A percentile compares a stretch with the other conserved stretches of the same genome.
phyloP scores from a whole-genome alignment of 2,113 vertebrate species.

The Hassar affinis region DNA sequence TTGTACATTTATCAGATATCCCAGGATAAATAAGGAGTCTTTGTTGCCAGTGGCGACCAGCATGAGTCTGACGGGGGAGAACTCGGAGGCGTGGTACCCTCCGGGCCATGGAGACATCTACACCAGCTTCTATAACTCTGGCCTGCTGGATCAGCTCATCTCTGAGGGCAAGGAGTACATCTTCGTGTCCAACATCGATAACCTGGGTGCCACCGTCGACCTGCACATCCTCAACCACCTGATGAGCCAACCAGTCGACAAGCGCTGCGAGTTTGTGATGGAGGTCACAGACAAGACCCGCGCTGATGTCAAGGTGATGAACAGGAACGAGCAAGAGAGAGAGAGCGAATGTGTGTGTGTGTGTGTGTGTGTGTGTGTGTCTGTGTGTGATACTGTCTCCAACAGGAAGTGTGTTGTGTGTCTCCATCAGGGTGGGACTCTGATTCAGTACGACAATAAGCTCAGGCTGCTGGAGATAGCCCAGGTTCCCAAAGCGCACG shows the following conservation, averaged over 20 bases:
- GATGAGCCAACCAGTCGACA: slow-evolving; percentile 86
- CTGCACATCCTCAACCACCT: slow-evolving; percentile 94
- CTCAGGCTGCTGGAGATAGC: slow-evolving; percentile 95
- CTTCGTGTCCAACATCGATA: slow-evolving; percentile 98
- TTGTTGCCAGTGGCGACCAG: slow-evolving; percentile 87
- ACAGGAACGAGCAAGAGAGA: neutral
- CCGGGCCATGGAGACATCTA: slow-evolving; percentile 96
- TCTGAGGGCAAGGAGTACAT: slow-evolving; percentile 92
- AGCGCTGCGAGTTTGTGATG: slow-evolving; percentile 95
- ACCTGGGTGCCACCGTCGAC: slow-evolving; percentile 95
- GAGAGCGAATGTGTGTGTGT: neutral
- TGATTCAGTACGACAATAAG: slow-evolving; percentile 91
- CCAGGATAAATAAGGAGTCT: slow-evolving; percentile 94
- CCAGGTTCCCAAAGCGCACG: slow-evolving; percentile 92
- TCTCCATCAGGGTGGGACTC: slow-evolving; percentile 84
- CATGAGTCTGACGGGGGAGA: slow-evolving; percentile 81
- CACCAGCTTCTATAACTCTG: slow-evolving; percentile 89
- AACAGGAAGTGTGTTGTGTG: slow-evolving; percentile 16
- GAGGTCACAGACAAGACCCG: slow-evolving; percentile 97
- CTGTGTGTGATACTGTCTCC: neutral
- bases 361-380: neutral
- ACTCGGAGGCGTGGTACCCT: slow-evolving; percentile 91
- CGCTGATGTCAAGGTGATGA: slow-evolving; percentile 91
- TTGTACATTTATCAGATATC: slow-evolving; percentile 75
- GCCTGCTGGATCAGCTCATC: slow-evolving; percentile 86